Evolutionary conservation across 2,113 vertebrate species (phyloP).

Genomic region (Aegithalos caudatus): DNA sequence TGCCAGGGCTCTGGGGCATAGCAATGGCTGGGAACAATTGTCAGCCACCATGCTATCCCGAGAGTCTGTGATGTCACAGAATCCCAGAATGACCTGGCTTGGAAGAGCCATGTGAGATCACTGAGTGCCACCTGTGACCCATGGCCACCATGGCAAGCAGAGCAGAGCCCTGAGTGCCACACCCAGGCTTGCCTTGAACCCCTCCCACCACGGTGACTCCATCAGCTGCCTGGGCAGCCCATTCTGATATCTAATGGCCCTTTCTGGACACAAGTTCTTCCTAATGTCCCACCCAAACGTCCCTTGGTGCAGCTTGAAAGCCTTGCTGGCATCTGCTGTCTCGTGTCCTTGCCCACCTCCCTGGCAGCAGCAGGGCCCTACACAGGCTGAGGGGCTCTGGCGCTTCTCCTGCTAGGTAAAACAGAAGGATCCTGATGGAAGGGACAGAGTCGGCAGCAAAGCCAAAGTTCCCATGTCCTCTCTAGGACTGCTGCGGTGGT

Average conservation of each 20-base stretch:
- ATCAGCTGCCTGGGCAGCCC: too few species aligned
- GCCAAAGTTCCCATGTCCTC: not conserved
- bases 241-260: not conserved
- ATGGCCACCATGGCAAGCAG: not conserved
- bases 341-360: not conserved
- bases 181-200: not conserved
- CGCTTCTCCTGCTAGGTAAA: accelerated
- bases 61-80: too few species aligned
- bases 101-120: not conserved
- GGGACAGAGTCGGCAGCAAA: too few species aligned
- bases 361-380: accelerated
- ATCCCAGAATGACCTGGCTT: too few species aligned
- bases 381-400: accelerated
- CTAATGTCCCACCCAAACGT: accelerated
- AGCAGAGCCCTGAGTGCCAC: too few species aligned
- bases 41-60: too few species aligned
- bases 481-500: too few species aligned
- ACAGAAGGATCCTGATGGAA: not conserved
- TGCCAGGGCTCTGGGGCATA: not conserved
- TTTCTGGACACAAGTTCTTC: not conserved
- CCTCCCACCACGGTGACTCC: too few species aligned
- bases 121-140: not conserved
- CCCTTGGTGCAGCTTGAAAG: accelerated
- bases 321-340: too few species aligned
- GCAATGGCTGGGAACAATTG: not conserved